Base-by-base conservation (phyloP, 2,888 invertebrate genomes). In the Hypomecis punctinalis region DNA sequence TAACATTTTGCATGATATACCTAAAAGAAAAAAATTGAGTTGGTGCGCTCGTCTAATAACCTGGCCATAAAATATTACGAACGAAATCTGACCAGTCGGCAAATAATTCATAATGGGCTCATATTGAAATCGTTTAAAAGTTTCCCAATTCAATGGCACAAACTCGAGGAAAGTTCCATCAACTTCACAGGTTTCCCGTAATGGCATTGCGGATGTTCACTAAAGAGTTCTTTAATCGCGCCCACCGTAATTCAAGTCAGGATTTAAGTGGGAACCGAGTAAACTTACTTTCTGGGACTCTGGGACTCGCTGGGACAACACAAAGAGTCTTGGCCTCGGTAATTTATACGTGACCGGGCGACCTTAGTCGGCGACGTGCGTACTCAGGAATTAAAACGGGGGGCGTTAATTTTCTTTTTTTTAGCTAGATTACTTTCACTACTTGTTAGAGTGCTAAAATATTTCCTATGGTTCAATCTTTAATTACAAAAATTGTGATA, bases 341-440 rank as follows among this genome's bases (percentile, higher is more conserved):
- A 91, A 91, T 91, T 91, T 91, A 91, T 91, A 91, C 88, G 91
- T 90, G 90, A 89, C 91, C 89, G 86, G 85, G 78, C 75, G 78
- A 61, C 77, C 80, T 73, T 77, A 78, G 74, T 79, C 78, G 75
- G 79, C 66, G 6, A 9, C 5, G 49, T 48, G 5, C 43, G 58
- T 36, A 60, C n/a, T 60, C 13, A 54, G 46, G 59, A 42, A 10
- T 42, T 13, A 36, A 7, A 42, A 1, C 23, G 33, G 37, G 57
- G 33, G 13, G n/a, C n/a, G n/a, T n/a, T n/a, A n/a, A n/a, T n/a
- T n/a, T n/a, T n/a, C n/a, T n/a, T n/a, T n/a, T n/a, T n/a, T n/a
- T n/a, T n/a, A n/a, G n/a, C n/a, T n/a, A n/a, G n/a, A n/a, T n/a
- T n/a, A n/a, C n/a, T n/a, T n/a, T n/a, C n/a, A n/a, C n/a, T n/a